Evolutionary conservation across 2,113 vertebrate genomes (phyloP).

Genomic region (Leucosticte australis): DNA sequence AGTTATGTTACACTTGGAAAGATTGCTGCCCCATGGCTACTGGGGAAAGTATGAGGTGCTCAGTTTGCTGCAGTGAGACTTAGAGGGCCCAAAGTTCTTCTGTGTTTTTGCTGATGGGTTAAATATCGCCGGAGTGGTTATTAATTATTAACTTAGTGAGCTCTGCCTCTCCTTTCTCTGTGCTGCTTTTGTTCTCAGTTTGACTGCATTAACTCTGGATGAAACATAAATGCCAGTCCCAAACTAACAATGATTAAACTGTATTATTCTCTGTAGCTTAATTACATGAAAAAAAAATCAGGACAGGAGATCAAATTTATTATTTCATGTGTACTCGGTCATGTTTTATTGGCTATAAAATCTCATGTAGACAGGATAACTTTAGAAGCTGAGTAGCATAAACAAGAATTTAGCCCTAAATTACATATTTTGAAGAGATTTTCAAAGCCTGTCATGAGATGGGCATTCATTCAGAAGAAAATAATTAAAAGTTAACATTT

Average conservation of each 20-base stretch:
- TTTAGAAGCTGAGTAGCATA: neutral
- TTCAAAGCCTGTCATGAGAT: neutral
- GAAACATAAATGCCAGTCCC: neutral
- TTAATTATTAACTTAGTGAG: conserved; percentile 20
- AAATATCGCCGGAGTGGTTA: neutral
- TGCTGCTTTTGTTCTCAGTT: neutral
- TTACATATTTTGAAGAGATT: neutral
- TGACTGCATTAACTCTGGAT: conserved; percentile 3
- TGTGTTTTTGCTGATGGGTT: conserved; percentile 11
- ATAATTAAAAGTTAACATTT: neutral
- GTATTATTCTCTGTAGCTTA: neutral
- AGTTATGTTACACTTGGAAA: neutral
- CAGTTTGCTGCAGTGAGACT: neutral
- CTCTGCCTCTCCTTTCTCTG: neutral
- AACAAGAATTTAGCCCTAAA: neutral
- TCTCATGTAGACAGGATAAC: neutral
- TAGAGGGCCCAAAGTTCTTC: neutral
- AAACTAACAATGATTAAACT: neutral
- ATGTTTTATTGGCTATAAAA: neutral
- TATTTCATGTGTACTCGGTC: neutral
- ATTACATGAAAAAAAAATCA: neutral
- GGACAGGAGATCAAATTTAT: neutral
- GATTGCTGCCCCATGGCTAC: neutral
- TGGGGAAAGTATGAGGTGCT: neutral
- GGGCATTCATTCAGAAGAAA: neutral